Evolutionary conservation across 2,888 invertebrate genomes (phyloP).

Genomic region (Mayetiola destructor): DNA sequence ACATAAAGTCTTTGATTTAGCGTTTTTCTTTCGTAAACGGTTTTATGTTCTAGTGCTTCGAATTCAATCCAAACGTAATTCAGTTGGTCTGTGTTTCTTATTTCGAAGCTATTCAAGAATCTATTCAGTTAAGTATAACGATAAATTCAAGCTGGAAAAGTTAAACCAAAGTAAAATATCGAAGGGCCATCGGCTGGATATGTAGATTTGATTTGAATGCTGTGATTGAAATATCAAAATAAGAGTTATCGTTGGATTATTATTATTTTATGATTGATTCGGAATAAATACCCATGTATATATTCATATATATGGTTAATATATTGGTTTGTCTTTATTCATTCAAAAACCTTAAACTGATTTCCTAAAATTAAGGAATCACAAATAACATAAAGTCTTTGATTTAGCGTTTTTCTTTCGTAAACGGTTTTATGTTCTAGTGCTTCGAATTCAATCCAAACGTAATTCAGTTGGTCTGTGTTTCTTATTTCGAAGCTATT

Average conservation of each 20-base stretch:
- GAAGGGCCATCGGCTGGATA: no score
- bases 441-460: neutral
- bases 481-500: neutral
- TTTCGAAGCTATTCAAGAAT: neutral
- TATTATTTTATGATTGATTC: no score
- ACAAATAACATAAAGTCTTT: neutral
- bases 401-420: neutral
- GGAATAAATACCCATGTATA: no score
- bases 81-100: neutral
- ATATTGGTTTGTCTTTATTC: no score
- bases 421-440: neutral
- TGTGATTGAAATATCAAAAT: no score
- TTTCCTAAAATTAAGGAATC: neutral
- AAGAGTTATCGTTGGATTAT: no score
- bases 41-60: neutral
- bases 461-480: neutral
- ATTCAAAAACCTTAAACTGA: neutral
- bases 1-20: neutral
- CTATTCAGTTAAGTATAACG: no score
- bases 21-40: neutral
- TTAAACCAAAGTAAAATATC: no score
- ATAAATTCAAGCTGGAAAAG: no score
- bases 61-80: neutral
- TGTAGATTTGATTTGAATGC: no score
- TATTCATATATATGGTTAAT: no score